Base-by-base conservation (phyloP, 2,888 invertebrate species). In the Cremastinae sp. region DNA sequence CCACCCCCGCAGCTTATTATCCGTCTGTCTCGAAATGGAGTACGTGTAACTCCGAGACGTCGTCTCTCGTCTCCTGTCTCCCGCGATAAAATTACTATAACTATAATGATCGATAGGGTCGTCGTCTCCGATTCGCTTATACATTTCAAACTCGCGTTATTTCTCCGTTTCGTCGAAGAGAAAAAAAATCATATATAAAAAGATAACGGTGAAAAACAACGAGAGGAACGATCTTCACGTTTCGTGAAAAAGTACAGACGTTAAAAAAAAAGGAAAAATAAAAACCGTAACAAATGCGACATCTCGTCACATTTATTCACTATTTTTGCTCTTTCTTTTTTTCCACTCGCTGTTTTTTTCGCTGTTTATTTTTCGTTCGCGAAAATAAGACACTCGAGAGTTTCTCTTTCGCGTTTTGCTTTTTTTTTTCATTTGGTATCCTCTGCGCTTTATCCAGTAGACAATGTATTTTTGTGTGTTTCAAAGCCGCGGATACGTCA, bases 1-100 rank as follows among this genome's bases (percentile, higher is more conserved):
- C 73, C 62, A 43, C 56, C 47, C 75, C 51, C 62, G 37, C 64
- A 45, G 68, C 68, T 76, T 76, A 72, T 76, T 76, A 76, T 64
- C 72, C n/a, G 75, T 69, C 68, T 68, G 75, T 68, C 64, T 76
- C 76, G 72, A 28, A 28, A 53, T 53, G 68, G 47, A 69, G 72
- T 73, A 72, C 72, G 64, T 76, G 68, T 69, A 68, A 20, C 66
- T 68, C 62, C 72, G 69, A 76, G 59, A 56, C 37, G 72, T 75
- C 75, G 41, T n/a, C 10, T 41, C 12, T 12, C 47, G 16, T 47
- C 47, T 47, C 12, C 14, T 18, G 53, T 55, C 49, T 73, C 72
- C 59, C 22, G 49, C 35, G 12, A 16, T 28, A 28, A 28, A 28
- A 28, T 22, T 22, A 16, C 41, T 59, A 28, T 59, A 51, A 68